Conservation (phyloP, 2,888 invertebrate genomes). For the Apoda limacodes region DNA sequence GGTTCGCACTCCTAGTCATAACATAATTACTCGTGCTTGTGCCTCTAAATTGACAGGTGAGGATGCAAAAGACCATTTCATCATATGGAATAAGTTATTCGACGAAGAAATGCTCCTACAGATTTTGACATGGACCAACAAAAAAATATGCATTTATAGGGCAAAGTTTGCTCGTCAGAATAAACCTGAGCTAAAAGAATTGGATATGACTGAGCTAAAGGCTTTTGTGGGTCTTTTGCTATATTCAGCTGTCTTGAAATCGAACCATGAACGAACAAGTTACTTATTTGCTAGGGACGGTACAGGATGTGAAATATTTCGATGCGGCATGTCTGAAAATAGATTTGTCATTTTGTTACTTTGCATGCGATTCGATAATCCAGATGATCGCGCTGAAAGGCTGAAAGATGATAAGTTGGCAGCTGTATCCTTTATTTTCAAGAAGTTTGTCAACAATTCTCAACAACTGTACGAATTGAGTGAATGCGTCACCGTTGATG, state of each 20-base stretch:
- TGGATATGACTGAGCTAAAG: slow-evolving; percentile 14
- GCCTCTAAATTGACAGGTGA: slow-evolving; percentile 5
- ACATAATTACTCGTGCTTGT: slow-evolving; percentile 4
- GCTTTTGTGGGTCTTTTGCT: slow-evolving; percentile 12
- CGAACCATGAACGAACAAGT: slow-evolving; percentile 18
- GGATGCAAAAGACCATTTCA: slow-evolving; percentile 3
- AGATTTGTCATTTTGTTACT: slow-evolving; percentile 14
- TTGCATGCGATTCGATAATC: slow-evolving; percentile 16
- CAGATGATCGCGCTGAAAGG: slow-evolving; percentile 15
- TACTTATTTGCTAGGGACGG: slow-evolving; percentile 19
- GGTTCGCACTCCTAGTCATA: slow-evolving; percentile 7
- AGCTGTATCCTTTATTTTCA: slow-evolving; percentile 19
- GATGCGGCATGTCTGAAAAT: slow-evolving; percentile 17
- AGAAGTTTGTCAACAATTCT: slow-evolving; percentile 19
- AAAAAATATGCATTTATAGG: slow-evolving; percentile 3
- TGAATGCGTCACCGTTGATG: slow-evolving; percentile 22
- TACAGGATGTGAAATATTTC: slow-evolving; percentile 21
- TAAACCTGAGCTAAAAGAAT: slow-evolving; percentile 13
- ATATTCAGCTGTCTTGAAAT: slow-evolving; percentile 19
- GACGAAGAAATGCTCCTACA: slow-evolving; percentile 4
- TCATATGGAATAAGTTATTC: slow-evolving; percentile 9
- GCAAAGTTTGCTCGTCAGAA: slow-evolving; percentile 11
- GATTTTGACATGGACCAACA: slow-evolving; percentile 5
- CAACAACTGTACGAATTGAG: slow-evolving; percentile 16
- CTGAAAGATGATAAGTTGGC: slow-evolving; percentile 17